Evolutionary conservation across 35 echinoderm and acorn worm genomes (phyloP).

Genomic region (Anneissia japonica): DNA sequence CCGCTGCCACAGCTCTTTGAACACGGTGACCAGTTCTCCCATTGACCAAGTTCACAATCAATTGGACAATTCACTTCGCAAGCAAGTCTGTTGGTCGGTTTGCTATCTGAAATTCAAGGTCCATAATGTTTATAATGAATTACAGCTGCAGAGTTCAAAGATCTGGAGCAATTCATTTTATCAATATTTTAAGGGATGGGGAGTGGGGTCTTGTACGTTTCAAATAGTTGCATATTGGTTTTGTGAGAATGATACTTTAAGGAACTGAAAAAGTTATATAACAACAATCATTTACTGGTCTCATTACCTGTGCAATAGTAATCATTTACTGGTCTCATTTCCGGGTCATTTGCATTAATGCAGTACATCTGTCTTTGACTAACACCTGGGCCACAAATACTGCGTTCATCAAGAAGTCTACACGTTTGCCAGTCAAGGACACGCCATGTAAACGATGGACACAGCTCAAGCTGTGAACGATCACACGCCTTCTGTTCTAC

Average conservation of each 20-base stretch:
- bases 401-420: slow-evolving; percentile 8
- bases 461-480: slow-evolving; percentile 29
- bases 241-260: no score
- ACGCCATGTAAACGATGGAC: slow-evolving; percentile 54
- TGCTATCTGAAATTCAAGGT: slow-evolving; percentile 1
- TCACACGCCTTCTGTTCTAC: slow-evolving; percentile 35
- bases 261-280: no score
- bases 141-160: no score
- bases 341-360: slow-evolving; percentile 32
- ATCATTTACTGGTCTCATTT: slow-evolving; percentile 44
- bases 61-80: slow-evolving; percentile 69
- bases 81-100: slow-evolving; percentile 37
- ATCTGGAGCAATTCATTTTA: no score
- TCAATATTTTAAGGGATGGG: no score
- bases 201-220: no score
- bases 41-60: slow-evolving; percentile 80
- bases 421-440: slow-evolving; percentile 76
- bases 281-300: no score
- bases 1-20: slow-evolving; percentile 75
- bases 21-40: slow-evolving; percentile 92
- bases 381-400: slow-evolving; percentile 62
- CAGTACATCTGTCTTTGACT: slow-evolving; percentile 78
- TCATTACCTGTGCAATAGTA: slow-evolving; percentile 30
- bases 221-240: no score
- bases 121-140: not conserved